Conservation (phyloP, 2,797 vertebrate genomes). For the Takifugu ocellatus region DNA sequence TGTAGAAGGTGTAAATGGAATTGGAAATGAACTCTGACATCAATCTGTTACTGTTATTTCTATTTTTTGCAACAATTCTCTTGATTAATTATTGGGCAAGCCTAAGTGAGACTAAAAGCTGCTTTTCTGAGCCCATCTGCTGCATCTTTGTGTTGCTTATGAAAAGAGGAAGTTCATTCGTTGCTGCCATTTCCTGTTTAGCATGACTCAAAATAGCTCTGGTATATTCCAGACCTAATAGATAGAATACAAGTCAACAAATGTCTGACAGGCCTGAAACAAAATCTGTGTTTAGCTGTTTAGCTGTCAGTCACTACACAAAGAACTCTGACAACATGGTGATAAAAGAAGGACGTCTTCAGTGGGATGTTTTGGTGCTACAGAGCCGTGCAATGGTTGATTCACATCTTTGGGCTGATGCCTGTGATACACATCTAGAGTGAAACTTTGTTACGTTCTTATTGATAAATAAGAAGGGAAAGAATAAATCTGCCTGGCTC, state of each 20-base stretch:
- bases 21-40: constrained; percentile 50
- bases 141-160: constrained; percentile 45
- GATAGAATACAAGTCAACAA: constrained; percentile 46
- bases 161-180: constrained; percentile 21
- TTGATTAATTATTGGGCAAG: constrained; percentile 52
- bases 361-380: constrained; percentile 33
- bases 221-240: constrained; percentile 50
- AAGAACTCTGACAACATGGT: constrained; percentile 47
- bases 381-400: constrained; percentile 40
- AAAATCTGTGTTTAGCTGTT: constrained; percentile 60
- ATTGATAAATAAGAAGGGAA: not conserved
- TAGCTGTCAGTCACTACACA: constrained; percentile 57
- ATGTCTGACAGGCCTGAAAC: constrained; percentile 61
- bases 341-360: constrained; percentile 42
- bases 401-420: constrained; percentile 26
- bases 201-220: constrained; percentile 28
- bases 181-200: constrained; percentile 18
- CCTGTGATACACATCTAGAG: constrained; percentile 29
- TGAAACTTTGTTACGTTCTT: constrained; percentile 1
- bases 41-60: constrained; percentile 49
- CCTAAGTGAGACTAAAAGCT: constrained; percentile 22
- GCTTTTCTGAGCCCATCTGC: constrained; percentile 41
- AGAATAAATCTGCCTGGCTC: not conserved
- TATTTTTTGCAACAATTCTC: constrained; percentile 32
- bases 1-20: constrained; percentile 48